These are phyloP conservation scores for Sminthurides aquaticus DNA, from an alignment of 2,888 invertebrate species.

Conservation along the genomic window DNA sequence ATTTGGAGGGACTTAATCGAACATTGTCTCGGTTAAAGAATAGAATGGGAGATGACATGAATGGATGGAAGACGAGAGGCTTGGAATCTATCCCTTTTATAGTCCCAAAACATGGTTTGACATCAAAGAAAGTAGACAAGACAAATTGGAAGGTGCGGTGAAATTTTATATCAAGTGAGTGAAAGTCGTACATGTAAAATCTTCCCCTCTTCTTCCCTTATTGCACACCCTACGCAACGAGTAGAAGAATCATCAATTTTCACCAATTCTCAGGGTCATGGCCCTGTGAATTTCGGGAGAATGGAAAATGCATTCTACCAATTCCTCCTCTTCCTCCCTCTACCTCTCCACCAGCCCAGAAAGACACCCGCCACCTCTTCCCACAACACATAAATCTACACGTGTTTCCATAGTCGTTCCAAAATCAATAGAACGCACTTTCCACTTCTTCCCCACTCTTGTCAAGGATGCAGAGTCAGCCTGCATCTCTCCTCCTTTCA, in stretches of 20 bases:
- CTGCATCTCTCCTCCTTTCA: too few relatives aligned
- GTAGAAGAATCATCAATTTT: too few relatives aligned
- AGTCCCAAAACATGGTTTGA: not conserved
- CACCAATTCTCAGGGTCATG: not conserved
- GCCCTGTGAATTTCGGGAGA: too few relatives aligned
- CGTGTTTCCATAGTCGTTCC: not conserved
- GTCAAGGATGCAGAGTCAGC: not conserved
- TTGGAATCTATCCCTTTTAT: not conserved
- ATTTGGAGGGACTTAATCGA: too few relatives aligned
- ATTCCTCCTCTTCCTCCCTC: too few relatives aligned
- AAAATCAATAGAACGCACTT: not conserved
- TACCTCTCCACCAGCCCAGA: too few relatives aligned
- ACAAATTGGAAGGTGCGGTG: not conserved
- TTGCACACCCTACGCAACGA: too few relatives aligned
- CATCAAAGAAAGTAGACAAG: not conserved
- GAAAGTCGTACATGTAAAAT: too few relatives aligned
- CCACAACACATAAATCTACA: not conserved
- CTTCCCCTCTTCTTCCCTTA: too few relatives aligned
- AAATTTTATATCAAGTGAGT: not conserved
- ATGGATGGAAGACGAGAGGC: not conserved
- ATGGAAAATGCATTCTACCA: too few relatives aligned
- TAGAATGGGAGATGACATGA: not conserved
- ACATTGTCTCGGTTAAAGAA: not conserved
- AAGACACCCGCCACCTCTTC: too few relatives aligned
- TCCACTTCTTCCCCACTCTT: not conserved